Conservation (phyloP, 2,113 vertebrate species). For the Caranx melampygus region DNA sequence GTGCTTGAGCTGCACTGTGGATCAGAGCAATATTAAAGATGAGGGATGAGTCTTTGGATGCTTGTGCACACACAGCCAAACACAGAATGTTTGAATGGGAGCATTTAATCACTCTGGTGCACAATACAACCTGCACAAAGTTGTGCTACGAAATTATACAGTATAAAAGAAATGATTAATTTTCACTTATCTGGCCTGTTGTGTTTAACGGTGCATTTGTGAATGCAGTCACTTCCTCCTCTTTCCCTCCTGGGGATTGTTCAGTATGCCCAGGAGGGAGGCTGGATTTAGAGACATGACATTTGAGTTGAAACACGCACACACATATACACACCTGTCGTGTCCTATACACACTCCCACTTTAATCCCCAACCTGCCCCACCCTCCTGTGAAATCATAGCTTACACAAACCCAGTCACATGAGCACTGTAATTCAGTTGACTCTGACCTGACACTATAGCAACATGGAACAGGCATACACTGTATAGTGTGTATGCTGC, state of each 20-base stretch:
- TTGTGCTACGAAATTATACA: background rate
- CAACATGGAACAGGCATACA: constrained; percentile 8
- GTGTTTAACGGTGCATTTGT: background rate
- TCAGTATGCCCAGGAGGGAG: constrained; percentile 1
- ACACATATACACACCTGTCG: constrained; percentile 8
- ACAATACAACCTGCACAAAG: constrained; percentile 8
- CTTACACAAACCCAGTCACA: constrained; percentile 20
- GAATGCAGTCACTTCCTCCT: constrained; percentile 3
- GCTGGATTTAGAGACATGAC: constrained; percentile 16
- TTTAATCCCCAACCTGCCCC: constrained; percentile 21
- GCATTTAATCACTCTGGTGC: constrained; percentile 12
- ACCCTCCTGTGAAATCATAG: constrained; percentile 15
- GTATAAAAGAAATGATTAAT: background rate
- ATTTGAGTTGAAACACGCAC: background rate
- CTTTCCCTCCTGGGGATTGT: background rate
- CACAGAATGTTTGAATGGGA: background rate
- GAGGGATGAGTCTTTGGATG: constrained; percentile 21
- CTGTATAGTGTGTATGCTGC: background rate
- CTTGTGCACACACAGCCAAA: constrained; percentile 5
- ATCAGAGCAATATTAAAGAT: constrained; percentile 43
- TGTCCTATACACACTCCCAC: constrained; percentile 2
- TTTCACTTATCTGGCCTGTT: constrained; percentile 8
- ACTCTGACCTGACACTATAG: constrained; percentile 36
- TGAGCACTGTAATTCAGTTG: constrained; percentile 45
- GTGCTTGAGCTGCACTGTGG: constrained; percentile 28